A percentile compares a stretch with the other conserved stretches of the same genome.
Evolutionary conservation across 2,797 vertebrate species (phyloP).

Genomic region (Picus viridis): DNA sequence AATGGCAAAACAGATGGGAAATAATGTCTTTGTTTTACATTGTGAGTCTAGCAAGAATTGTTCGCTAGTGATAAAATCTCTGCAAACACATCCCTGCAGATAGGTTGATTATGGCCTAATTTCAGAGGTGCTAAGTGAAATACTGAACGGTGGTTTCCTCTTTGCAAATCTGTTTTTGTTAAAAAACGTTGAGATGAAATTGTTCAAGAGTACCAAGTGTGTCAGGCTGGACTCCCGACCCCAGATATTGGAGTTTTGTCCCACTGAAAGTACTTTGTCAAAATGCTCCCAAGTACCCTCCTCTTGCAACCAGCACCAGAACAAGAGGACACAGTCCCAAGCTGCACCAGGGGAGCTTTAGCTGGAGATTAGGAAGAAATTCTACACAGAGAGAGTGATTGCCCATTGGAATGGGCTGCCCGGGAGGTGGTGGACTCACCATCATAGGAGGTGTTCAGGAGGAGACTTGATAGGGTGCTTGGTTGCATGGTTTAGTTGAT

Average conservation of each 20-base stretch:
- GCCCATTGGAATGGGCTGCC: no score
- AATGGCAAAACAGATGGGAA: slow-evolving; percentile 65
- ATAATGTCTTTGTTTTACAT: slow-evolving; percentile 46
- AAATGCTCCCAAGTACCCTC: not conserved
- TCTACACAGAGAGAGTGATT: no score
- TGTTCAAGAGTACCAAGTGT: not conserved
- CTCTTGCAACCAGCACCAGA: not conserved
- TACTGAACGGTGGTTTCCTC: not conserved
- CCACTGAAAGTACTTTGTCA: not conserved
- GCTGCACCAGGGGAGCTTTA: no score
- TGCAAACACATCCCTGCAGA: slow-evolving; percentile 14
- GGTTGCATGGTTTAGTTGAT: no score
- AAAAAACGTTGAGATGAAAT: not conserved
- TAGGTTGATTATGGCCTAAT: not conserved
- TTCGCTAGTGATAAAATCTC: slow-evolving; percentile 44
- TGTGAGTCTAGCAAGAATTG: slow-evolving; percentile 41
- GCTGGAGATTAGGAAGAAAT: no score
- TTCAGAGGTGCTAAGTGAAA: slow-evolving; percentile 5
- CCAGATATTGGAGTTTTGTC: not conserved
- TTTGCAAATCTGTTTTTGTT: not conserved
- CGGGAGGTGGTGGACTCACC: no score
- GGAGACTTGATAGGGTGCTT: no score
- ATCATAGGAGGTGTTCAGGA: no score
- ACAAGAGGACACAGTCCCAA: no score
- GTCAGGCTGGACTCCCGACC: not conserved